Evolutionary conservation across 2,113 vertebrate genomes (phyloP).

Genomic region (Eretmochelys imbricata): DNA sequence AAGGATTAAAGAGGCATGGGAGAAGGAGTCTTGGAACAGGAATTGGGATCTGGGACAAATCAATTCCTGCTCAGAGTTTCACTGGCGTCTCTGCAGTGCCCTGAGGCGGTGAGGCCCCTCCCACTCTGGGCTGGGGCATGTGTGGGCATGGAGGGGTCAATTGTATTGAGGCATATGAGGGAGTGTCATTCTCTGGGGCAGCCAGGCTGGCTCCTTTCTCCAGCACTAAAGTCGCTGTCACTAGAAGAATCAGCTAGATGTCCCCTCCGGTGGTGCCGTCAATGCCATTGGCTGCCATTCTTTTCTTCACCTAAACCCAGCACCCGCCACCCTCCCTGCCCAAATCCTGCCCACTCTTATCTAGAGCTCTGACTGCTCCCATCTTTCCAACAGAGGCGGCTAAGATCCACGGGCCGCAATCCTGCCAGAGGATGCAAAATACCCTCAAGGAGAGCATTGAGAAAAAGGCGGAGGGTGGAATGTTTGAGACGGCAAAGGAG

Average conservation of each 20-base stretch:
- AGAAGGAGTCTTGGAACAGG: no score
- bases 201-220: not conserved
- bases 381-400: constrained; percentile 45
- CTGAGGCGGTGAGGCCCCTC: not conserved
- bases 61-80: not conserved
- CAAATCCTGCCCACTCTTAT: not conserved
- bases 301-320: not conserved
- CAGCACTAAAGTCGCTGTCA: not conserved
- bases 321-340: no score
- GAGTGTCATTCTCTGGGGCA: not conserved
- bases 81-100: not conserved
- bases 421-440: constrained; percentile 13
- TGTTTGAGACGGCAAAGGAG: constrained; percentile 59
- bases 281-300: not conserved
- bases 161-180: not conserved
- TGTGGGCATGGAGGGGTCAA: not conserved
- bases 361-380: not conserved
- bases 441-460: constrained; percentile 19
- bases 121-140: not conserved
- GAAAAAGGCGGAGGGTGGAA: not conserved
- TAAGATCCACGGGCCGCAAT: constrained; percentile 22
- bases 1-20: no score
- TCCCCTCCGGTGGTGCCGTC: not conserved
- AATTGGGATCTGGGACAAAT: no score
- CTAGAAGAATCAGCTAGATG: not conserved